Evolutionary conservation across 2,797 vertebrate genomes (phyloP).

Genomic region (Poecilia picta): DNA sequence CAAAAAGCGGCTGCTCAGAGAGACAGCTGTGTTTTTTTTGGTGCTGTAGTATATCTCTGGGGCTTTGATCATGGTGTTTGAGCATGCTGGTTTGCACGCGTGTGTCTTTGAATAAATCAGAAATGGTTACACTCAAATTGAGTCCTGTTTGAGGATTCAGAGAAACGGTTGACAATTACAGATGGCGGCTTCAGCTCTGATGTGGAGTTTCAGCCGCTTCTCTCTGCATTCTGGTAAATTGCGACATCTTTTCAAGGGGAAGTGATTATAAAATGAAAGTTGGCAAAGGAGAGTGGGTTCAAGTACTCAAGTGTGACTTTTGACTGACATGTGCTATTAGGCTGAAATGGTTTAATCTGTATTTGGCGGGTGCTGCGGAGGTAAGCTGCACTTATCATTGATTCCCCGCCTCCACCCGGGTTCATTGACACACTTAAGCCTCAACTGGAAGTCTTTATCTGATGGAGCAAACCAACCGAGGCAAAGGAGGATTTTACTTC

Average conservation of each 20-base stretch:
- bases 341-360: slow-evolving; percentile 75
- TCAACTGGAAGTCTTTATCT: slow-evolving; percentile 70
- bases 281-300: slow-evolving; percentile 17
- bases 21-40: slow-evolving; percentile 48
- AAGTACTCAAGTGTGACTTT: slow-evolving; percentile 56
- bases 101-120: slow-evolving; percentile 17
- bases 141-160: slow-evolving; percentile 34
- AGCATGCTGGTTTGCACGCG: slow-evolving; percentile 23
- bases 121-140: slow-evolving; percentile 39
- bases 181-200: slow-evolving; percentile 21
- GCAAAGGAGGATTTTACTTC: slow-evolving; percentile 67
- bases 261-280: slow-evolving; percentile 36
- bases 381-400: slow-evolving; percentile 74
- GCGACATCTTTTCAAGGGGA: slow-evolving; percentile 16
- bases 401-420: slow-evolving; percentile 51
- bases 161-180: slow-evolving; percentile 42
- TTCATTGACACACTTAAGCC: slow-evolving; percentile 80
- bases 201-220: slow-evolving; percentile 12
- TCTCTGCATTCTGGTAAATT: slow-evolving; percentile 26
- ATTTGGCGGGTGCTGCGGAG: slow-evolving; percentile 66
- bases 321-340: slow-evolving; percentile 76
- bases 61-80: slow-evolving; percentile 58
- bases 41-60: slow-evolving; percentile 28
- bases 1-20: slow-evolving; percentile 43
- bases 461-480: slow-evolving; percentile 63